Percentiles rank a stretch among this genome's conserved stretches.
Evolutionary conservation across 2,888 invertebrate species (phyloP).

Genomic region (Brenthis hecate): DNA sequence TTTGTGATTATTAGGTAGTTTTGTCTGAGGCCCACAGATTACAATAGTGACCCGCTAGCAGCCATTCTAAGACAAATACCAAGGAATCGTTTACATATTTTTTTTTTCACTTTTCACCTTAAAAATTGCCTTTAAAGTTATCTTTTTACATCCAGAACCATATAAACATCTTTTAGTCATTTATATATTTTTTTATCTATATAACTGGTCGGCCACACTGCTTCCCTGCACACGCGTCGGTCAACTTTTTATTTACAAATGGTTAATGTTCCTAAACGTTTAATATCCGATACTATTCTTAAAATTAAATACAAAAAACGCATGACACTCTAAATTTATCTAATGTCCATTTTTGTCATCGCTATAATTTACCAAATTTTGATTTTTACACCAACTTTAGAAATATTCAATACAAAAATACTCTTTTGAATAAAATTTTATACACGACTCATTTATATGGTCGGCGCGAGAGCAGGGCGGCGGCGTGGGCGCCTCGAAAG

Average conservation of each 20-base stretch:
- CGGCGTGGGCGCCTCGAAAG: conserved; percentile 69
- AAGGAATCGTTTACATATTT: conserved; percentile 72
- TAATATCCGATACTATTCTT: conserved; percentile 84
- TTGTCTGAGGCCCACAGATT: conserved; percentile 79
- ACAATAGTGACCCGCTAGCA: conserved; percentile 77
- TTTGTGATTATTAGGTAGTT: conserved; percentile 66
- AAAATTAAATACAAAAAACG: conserved; percentile 84
- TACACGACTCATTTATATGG: conserved; percentile 78
- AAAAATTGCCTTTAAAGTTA: conserved; percentile 76
- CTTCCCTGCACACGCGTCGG: conserved; percentile 58
- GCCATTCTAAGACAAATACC: conserved; percentile 80
- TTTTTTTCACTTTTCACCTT: conserved; percentile 62
- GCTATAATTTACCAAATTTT: conserved; percentile 84
- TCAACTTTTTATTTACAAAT: conserved; percentile 85
- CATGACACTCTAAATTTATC: conserved; percentile 81
- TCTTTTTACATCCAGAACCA: conserved; percentile 82
- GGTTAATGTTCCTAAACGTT: conserved; percentile 87
- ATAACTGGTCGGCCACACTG: conserved; percentile 64
- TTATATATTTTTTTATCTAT: conserved; percentile 82
- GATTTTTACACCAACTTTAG: conserved; percentile 84
- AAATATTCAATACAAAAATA: conserved; percentile 85
- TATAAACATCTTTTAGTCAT: conserved; percentile 83
- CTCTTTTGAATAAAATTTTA: conserved; percentile 83
- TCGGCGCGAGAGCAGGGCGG: conserved; percentile 63
- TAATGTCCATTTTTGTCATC: conserved; percentile 77